Base-by-base conservation (phyloP, 2,113 vertebrate species). In the Entelurus aequoreus region DNA sequence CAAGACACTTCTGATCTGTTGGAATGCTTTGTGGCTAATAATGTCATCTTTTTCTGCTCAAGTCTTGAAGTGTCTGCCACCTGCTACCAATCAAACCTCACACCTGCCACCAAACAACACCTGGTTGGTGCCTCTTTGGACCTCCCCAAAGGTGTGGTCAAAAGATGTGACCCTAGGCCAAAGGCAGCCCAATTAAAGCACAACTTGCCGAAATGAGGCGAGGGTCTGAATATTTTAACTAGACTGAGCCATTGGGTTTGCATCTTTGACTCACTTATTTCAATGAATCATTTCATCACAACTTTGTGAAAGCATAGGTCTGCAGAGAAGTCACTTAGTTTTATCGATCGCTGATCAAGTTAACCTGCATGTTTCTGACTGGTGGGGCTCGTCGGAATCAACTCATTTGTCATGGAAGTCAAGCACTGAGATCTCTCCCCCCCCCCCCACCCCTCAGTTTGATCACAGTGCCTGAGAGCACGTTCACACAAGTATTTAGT, bases 91-190 rank as follows among this genome's bases (percentile, higher is more conserved):
- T 85, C 71, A 84, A 79, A 72, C 71, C 60, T 71, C 76, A 28
- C 81, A 86, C 77, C 84, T 85, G 80, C 63, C 71, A 75, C 75
- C 70, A 76, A 78, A 87, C 28, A 88, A 73, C 81, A 72, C 77
- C 76, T 78, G 66, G 74, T 70, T 78, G 68, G 63, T 49, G 36
- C 63, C 51, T 42, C 52, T 54, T 62, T 10, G 3, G 56, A 35
- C 52, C 40, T 65, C 60, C 74, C 63, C 47, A 46, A 46, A 2
- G 3, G 12, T 11, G 42, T 46, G 42, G 42, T 46, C 80, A 55
- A 84, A 84, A 37, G 42, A 66, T 42, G 48, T 62, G 15, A 63
- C 73, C 62, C 13, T 47, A 48, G 72, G 74, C 66, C 72, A 73
- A 44, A 75, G 13, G 61, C 14, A 19, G 36, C 5, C 14, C 14